Evolutionary conservation across 2,797 vertebrate genomes (phyloP).

Genomic region (Phrynocephalus vlangalii): DNA sequence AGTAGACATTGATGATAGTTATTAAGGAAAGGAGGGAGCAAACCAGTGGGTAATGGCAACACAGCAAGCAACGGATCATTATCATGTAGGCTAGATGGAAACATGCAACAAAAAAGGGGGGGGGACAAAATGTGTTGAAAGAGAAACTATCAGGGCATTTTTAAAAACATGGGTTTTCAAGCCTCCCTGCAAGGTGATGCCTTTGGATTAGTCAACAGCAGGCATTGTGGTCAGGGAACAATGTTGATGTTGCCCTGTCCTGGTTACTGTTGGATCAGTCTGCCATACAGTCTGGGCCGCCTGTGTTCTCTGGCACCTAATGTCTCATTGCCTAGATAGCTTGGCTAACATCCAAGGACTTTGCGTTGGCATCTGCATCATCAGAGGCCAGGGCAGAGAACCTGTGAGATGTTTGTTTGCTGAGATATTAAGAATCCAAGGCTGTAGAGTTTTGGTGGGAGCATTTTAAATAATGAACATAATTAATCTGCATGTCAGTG

Average conservation of each 20-base stretch:
- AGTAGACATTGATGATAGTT: background rate
- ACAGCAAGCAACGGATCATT: background rate
- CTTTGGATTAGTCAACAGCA: background rate
- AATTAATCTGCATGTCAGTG: conserved; percentile 46
- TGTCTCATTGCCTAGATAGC: too few species aligned
- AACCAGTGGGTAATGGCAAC: background rate
- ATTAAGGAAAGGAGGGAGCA: background rate
- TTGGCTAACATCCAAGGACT: too few species aligned
- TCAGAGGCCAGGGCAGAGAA: too few species aligned
- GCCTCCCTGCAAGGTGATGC: background rate
- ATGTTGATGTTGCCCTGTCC: background rate
- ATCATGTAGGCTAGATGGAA: background rate
- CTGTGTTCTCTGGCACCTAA: background rate
- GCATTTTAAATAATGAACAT: conserved; percentile 33
- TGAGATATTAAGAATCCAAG: conserved; percentile 23
- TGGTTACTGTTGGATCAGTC: background rate
- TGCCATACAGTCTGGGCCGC: background rate
- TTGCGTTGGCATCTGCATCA: background rate
- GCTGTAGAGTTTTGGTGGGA: conserved; percentile 45
- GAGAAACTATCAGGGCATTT: background rate
- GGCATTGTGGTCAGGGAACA: background rate
- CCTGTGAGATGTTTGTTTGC: background rate
- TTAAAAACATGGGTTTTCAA: background rate
- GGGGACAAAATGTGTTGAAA: background rate
- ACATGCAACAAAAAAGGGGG: background rate